phyloP scores from a whole-genome alignment of 1,140 invertebrate species.

The Apis dorsata region DNA sequence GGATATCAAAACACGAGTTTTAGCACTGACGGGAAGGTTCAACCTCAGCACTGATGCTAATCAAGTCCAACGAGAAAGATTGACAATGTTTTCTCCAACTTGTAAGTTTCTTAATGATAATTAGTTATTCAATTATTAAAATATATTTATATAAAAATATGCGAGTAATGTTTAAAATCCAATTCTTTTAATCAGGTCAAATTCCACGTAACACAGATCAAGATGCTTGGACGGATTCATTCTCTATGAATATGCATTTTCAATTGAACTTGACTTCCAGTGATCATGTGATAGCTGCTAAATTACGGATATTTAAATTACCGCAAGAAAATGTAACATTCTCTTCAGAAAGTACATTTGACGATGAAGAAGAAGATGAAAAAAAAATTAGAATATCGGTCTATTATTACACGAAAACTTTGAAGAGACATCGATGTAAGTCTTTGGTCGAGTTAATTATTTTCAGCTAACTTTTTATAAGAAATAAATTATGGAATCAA shows the following conservation, averaged over 20 bases:
- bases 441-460: neutral
- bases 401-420: constrained; percentile 82
- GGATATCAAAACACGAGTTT: constrained; percentile 74
- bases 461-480: too few species aligned
- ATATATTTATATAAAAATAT: neutral
- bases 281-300: constrained; percentile 80
- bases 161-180: neutral
- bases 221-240: constrained; percentile 80
- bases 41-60: constrained; percentile 70
- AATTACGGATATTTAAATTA: constrained; percentile 81
- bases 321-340: constrained; percentile 75
- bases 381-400: constrained; percentile 83
- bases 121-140: neutral
- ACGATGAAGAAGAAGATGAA: constrained; percentile 78
- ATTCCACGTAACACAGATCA: constrained; percentile 80
- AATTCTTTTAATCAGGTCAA: constrained; percentile 74
- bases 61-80: constrained; percentile 72
- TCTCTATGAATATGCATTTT: constrained; percentile 82
- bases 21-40: constrained; percentile 75
- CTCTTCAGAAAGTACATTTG: constrained; percentile 59
- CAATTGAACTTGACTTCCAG: constrained; percentile 79
- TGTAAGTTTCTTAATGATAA: constrained; percentile 68
- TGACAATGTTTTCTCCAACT: constrained; percentile 75
- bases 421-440: constrained; percentile 82
- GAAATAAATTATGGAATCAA: neutral